These are phyloP conservation scores for Macquaria australasica DNA, from an alignment of 2,113 vertebrate genomes.

Conservation along the genomic window DNA sequence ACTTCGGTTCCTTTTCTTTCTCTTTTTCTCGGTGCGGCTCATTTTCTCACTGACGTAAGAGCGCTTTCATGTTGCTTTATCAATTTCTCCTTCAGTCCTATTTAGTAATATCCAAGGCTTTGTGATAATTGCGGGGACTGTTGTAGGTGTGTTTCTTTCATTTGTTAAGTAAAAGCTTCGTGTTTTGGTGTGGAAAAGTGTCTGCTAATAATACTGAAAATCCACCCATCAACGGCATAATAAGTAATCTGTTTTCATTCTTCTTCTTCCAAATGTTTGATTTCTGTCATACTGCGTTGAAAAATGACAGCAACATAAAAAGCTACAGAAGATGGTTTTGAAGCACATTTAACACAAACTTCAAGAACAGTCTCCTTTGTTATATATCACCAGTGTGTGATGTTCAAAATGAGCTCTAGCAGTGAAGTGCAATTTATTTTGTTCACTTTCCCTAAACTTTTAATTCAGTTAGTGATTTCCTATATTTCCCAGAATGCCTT, in stretches of 20 bases:
- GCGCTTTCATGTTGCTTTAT: not conserved
- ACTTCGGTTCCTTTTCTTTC: conserved; percentile 25
- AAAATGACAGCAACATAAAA: not conserved
- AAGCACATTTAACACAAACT: not conserved
- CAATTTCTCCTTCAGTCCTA: not conserved
- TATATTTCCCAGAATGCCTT: conserved; percentile 5
- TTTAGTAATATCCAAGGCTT: not conserved
- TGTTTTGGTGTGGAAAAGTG: not conserved
- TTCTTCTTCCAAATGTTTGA: not conserved
- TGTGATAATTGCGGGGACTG: not conserved
- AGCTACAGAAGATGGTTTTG: not conserved
- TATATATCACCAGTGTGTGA: conserved; percentile 5
- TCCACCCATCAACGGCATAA: not conserved
- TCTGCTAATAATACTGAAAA: not conserved
- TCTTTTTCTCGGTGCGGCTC: not conserved
- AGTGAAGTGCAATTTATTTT: not conserved
- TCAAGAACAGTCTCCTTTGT: conserved; percentile 10
- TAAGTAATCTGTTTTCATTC: not conserved
- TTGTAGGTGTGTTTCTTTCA: not conserved
- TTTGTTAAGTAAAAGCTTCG: not conserved
- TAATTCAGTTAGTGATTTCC: conserved; percentile 13
- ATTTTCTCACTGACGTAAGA: conserved; percentile 3
- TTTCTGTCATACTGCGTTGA: not conserved
- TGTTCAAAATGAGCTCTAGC: not conserved
- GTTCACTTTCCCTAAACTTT: conserved; percentile 1